Evolutionary conservation across 2,797 vertebrate species (phyloP).

Genomic region (Lateolabrax maculatus): DNA sequence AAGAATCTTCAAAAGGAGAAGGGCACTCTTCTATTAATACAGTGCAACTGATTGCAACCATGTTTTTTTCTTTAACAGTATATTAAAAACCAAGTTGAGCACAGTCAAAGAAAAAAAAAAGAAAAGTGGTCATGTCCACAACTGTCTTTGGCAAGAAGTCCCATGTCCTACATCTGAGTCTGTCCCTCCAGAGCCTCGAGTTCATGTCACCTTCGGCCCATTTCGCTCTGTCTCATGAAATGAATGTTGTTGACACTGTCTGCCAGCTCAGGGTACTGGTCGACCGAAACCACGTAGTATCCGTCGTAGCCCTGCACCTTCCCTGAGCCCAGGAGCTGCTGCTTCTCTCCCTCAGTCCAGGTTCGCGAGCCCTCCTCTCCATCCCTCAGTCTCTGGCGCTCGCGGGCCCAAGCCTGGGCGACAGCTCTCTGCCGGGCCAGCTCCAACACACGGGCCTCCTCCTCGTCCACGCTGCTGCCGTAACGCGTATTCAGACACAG

Average conservation of each 20-base stretch:
- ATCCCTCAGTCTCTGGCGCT: constrained; percentile 95
- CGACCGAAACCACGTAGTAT: constrained; percentile 95
- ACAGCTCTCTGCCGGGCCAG: constrained; percentile 93
- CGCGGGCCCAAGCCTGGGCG: constrained; percentile 91
- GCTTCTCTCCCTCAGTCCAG: constrained; percentile 98
- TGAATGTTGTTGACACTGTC: constrained; percentile 98
- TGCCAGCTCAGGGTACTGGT: constrained; percentile 98
- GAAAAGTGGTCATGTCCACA: constrained; percentile 93
- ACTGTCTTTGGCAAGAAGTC: constrained; percentile 99
- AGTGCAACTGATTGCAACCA: constrained; percentile 89
- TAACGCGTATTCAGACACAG: constrained; percentile 95
- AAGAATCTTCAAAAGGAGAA: constrained; percentile 82
- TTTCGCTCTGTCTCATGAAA: constrained; percentile 99
- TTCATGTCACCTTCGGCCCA: constrained; percentile 99
- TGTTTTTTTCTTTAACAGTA: constrained; percentile 76
- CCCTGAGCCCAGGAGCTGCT: constrained; percentile 93
- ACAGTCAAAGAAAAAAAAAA: constrained; percentile 74
- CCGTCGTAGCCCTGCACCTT: constrained; percentile 97
- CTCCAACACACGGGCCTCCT: constrained; percentile 93
- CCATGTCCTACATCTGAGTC: constrained; percentile 77
- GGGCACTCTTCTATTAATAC: constrained; percentile 90
- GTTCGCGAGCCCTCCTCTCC: constrained; percentile 95
- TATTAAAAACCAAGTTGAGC: constrained; percentile 87
- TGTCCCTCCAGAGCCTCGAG: constrained; percentile 64
- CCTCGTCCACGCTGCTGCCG: constrained; percentile 94